These are phyloP conservation scores for Rhingia rostrata DNA, from an alignment of 2,888 invertebrate genomes.

Conservation along the genomic window DNA sequence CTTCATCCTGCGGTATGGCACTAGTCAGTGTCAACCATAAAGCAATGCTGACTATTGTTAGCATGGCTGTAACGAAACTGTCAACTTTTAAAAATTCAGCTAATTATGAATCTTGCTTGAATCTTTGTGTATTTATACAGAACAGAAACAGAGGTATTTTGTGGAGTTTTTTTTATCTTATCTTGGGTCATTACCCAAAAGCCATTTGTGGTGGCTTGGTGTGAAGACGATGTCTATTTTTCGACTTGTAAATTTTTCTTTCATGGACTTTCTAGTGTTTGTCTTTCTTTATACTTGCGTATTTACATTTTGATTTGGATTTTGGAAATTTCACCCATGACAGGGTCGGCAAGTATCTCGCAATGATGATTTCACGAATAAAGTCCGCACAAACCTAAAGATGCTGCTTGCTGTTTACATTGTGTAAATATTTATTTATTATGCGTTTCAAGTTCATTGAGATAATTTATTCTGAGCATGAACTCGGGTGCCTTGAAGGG, in stretches of 20 bases:
- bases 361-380: background rate
- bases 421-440: constrained; percentile 31
- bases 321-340: constrained; percentile 7
- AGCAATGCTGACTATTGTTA: constrained; percentile 6
- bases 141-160: background rate
- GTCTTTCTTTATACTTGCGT: constrained; percentile 23
- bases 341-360: background rate
- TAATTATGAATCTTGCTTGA: background rate
- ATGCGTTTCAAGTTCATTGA: constrained; percentile 47
- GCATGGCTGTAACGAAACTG: constrained; percentile 8
- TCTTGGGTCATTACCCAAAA: constrained; percentile 21
- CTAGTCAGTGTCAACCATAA: background rate
- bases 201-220: background rate
- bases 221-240: background rate
- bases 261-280: constrained; percentile 16
- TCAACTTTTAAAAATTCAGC: background rate
- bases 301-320: constrained; percentile 22
- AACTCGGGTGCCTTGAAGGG: background rate
- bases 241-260: background rate
- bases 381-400: background rate
- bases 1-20: background rate
- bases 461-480: constrained; percentile 35
- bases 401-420: constrained; percentile 19
- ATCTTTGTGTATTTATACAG: constrained; percentile 34
- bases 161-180: constrained; percentile 19